These are phyloP conservation scores for Rhinella marina DNA, from an alignment of 2,797 vertebrate genomes.

Conservation along the genomic window DNA sequence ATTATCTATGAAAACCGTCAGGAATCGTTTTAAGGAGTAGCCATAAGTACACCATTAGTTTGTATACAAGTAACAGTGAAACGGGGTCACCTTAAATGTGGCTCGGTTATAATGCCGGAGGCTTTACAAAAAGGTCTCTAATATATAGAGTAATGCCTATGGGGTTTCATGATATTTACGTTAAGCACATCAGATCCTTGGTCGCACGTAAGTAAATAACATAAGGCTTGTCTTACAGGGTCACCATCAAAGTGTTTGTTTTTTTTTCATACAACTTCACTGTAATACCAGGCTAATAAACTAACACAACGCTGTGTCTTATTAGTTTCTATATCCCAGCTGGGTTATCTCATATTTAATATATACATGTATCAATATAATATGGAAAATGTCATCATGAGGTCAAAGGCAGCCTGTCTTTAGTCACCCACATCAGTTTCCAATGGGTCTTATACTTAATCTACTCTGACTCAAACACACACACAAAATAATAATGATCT, in stretches of 20 bases:
- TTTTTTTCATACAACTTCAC: neutral
- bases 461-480: neutral
- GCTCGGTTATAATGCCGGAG: neutral
- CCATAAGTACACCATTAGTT: neutral
- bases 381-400: neutral
- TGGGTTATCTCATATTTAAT: constrained; percentile 4
- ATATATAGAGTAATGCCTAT: constrained; percentile 4
- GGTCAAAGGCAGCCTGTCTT: neutral
- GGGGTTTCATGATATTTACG: constrained; percentile 35
- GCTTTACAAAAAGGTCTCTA: constrained; percentile 6
- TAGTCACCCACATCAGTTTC: neutral
- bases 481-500: neutral
- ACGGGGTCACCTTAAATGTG: constrained; percentile 7
- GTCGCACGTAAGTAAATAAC: constrained; percentile 26
- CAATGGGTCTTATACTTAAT: neutral
- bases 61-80: constrained; percentile 21
- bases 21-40: neutral
- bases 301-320: too few relatives aligned
- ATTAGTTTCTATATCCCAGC: neutral
- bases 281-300: neutral
- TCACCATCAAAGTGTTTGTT: neutral
- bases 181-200: neutral
- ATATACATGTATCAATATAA: neutral
- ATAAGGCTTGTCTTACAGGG: constrained; percentile 5
- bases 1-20: neutral